Evolutionary conservation across 2,113 vertebrate species (phyloP).

Genomic region (Burhinus bistriatus): DNA sequence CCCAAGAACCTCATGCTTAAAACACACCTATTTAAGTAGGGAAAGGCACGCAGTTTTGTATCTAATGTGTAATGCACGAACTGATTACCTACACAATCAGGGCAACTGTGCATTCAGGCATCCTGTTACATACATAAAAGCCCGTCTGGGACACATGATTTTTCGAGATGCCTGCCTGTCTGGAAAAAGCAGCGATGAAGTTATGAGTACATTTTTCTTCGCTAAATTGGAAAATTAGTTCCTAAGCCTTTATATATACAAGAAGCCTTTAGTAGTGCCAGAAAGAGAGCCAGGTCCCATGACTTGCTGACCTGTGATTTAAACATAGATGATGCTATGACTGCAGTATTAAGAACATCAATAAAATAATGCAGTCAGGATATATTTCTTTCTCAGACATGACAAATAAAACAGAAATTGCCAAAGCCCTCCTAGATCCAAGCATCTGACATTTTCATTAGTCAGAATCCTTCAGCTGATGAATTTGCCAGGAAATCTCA

Average conservation of each 20-base stretch:
- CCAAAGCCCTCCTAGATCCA: conserved; percentile 5
- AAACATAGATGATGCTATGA: background rate
- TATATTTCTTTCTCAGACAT: conserved; percentile 37
- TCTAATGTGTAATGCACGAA: too few species aligned
- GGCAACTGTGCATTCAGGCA: background rate
- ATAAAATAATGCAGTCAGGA: conserved; percentile 12
- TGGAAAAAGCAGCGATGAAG: background rate
- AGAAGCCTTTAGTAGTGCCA: background rate
- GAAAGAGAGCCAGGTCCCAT: conserved; percentile 10
- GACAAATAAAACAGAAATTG: conserved; percentile 29
- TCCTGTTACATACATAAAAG: background rate
- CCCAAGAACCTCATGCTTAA: too few species aligned
- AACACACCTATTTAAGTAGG: too few species aligned
- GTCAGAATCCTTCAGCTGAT: background rate
- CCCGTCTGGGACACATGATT: background rate
- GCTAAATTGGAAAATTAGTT: conserved; percentile 1
- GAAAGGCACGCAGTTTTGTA: too few species aligned
- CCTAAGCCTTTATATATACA: conserved; percentile 9
- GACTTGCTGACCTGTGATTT: conserved; percentile 27
- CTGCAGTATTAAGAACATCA: background rate
- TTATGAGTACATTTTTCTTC: background rate
- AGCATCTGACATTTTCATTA: conserved; percentile 15
- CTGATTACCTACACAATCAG: background rate
- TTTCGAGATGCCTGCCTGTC: background rate
- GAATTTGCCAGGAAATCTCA: conserved; percentile 24